These are phyloP conservation scores for Amphiprion clarkii DNA, from an alignment of 2,797 vertebrate species.

Conservation along the genomic window DNA sequence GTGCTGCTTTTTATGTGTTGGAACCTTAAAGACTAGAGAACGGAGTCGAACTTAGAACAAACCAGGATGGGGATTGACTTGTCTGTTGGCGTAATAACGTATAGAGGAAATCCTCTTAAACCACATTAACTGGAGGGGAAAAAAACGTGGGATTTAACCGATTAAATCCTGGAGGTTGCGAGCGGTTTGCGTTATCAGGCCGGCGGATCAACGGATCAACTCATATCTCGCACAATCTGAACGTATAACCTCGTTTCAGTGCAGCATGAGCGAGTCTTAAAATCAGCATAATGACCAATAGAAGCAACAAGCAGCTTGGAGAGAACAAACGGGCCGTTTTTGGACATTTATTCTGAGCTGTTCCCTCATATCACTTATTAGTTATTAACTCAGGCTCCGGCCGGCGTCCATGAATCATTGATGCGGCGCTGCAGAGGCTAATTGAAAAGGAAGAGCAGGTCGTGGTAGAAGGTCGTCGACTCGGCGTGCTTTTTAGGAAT, in stretches of 20 bases:
- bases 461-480: constrained; percentile 30
- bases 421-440: constrained; percentile 30
- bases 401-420: constrained; percentile 40
- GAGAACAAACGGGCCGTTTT: background rate
- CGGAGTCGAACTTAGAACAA: constrained; percentile 7
- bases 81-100: constrained; percentile 42
- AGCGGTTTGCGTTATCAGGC: constrained; percentile 56
- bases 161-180: constrained; percentile 58
- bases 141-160: constrained; percentile 47
- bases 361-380: constrained; percentile 40
- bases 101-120: constrained; percentile 70
- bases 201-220: constrained; percentile 59
- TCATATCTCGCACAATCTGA: constrained; percentile 40
- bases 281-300: background rate
- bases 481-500: constrained; percentile 34
- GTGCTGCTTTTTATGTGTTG: too few relatives aligned
- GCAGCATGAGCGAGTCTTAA: background rate
- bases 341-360: constrained; percentile 4
- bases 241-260: background rate
- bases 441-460: constrained; percentile 52
- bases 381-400: constrained; percentile 47
- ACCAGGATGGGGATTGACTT: constrained; percentile 12
- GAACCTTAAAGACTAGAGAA: background rate
- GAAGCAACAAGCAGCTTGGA: too few relatives aligned
- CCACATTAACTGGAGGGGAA: constrained; percentile 14